Evolutionary conservation across 2,797 vertebrate genomes (phyloP), one percentile per base, ranked within the genome.

Genomic region (Halcyon smyrnensis): DNA sequence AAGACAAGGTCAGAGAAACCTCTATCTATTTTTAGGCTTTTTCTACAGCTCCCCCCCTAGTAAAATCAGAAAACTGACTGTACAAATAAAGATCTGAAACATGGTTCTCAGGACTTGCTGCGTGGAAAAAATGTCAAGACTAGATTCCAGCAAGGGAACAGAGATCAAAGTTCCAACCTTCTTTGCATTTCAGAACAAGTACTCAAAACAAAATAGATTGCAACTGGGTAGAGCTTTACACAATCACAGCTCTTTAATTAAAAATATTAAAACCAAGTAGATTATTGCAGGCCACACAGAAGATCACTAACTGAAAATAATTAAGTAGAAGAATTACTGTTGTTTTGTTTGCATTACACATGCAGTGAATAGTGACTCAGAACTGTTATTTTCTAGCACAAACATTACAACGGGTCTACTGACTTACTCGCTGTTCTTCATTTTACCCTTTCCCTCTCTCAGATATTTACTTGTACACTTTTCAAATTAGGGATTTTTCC

Each of bases 61-160:
- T 23, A 67, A 50, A 74, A 78, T 51, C 59, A 27, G 64, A 83
- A 93, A 84, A 78, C 11, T 39, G 43, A 77, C 37, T 78, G 51
- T 41, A 74, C 70, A 94, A 82, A 91, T 48, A 79, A 82, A 65
- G 50, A 74, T 89, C 39, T 62, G 67, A 67, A 82, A 92, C 54
- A 65, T 4, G 12, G 51, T 45, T 95, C 75, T 93, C 75, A 83
- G 70, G 60, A 80, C 63, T 46, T 54, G 43, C 34, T 71, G 53
- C 43, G 79, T 5, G 25, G 56, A 51, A 93, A 83, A 89, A 84
- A 76, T 6, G 21, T 69, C 59, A 79, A 87, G 54, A 93, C 19
- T 51, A 94, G 63, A 94, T 59, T 84, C 51, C 84, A 76, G 84
- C n/a, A 89, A 87, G 36, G 27, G 71, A 75, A 70, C 59, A 79